phyloP scores from a whole-genome alignment of 2,113 vertebrate genomes.

The Rissa tridactyla region DNA sequence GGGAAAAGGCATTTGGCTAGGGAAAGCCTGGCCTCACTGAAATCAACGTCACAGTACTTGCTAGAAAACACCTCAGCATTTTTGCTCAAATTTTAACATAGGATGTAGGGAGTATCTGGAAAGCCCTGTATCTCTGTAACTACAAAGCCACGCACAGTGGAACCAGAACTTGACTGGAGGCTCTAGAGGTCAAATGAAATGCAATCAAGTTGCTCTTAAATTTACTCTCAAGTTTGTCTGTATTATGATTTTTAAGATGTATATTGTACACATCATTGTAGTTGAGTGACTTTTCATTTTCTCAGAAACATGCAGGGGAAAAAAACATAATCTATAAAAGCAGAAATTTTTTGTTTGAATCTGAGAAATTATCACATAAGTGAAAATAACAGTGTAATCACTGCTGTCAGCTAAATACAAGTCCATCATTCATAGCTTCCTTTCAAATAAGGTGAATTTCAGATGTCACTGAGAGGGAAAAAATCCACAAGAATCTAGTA shows the following conservation, averaged over 20 bases:
- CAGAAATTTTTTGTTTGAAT: not conserved
- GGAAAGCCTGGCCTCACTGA: not conserved
- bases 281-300: not conserved
- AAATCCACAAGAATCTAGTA: not conserved
- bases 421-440: not conserved
- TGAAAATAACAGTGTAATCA: not conserved
- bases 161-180: not conserved
- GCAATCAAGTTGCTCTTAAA: not conserved
- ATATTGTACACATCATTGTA: not conserved
- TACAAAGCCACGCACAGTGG: not conserved
- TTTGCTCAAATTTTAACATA: not conserved
- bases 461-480: not conserved
- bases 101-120: not conserved
- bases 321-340: not conserved
- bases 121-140: fast-evolving
- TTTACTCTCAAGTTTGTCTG: not conserved
- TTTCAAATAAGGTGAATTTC: not conserved
- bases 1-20: not conserved
- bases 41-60: not conserved
- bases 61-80: not conserved
- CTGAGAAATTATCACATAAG: not conserved
- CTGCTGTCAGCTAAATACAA: not conserved
- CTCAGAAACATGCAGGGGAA: not conserved
- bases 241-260: not conserved
- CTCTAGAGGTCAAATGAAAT: not conserved